These are phyloP conservation scores for Zaprionus davidi DNA, from an alignment of 1,140 invertebrate species.

Conservation along the genomic window DNA sequence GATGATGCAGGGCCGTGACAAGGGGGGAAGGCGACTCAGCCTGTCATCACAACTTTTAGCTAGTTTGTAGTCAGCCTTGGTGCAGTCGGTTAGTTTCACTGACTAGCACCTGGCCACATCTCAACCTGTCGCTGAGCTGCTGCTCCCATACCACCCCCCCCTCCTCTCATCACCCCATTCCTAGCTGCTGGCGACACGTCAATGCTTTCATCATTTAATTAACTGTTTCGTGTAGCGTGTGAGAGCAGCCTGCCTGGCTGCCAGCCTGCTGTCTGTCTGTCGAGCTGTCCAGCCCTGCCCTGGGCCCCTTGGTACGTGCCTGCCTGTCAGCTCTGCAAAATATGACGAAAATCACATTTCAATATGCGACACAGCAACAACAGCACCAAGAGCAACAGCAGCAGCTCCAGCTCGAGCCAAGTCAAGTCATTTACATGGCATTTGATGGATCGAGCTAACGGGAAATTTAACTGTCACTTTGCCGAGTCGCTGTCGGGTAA, in stretches of 20 bases:
- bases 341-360: constrained; percentile 56
- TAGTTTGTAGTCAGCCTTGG: constrained; percentile 37
- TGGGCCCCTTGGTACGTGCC: constrained; percentile 21
- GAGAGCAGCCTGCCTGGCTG: constrained; percentile 37
- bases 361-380: constrained; percentile 38
- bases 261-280: constrained; percentile 33
- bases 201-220: constrained; percentile 82
- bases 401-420: not conserved
- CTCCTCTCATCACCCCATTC: not conserved
- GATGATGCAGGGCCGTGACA: constrained; percentile 1
- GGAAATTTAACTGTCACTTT: constrained; percentile 72
- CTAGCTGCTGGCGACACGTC: constrained; percentile 66
- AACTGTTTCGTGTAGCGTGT: constrained; percentile 67
- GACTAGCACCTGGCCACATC: constrained; percentile 19
- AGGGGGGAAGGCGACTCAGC: not conserved
- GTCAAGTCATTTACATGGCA: constrained; percentile 54
- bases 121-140: constrained; percentile 18
- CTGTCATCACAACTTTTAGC: constrained; percentile 36
- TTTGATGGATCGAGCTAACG: constrained; percentile 65
- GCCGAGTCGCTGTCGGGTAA: constrained; percentile 19
- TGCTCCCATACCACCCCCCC: not conserved
- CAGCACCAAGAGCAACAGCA: constrained; percentile 1
- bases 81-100: constrained; percentile 29
- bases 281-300: constrained; percentile 2
- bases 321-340: constrained; percentile 46